These are phyloP conservation scores for Andrena bucephala DNA, from an alignment of 2,888 invertebrate species.

Conservation along the genomic window DNA sequence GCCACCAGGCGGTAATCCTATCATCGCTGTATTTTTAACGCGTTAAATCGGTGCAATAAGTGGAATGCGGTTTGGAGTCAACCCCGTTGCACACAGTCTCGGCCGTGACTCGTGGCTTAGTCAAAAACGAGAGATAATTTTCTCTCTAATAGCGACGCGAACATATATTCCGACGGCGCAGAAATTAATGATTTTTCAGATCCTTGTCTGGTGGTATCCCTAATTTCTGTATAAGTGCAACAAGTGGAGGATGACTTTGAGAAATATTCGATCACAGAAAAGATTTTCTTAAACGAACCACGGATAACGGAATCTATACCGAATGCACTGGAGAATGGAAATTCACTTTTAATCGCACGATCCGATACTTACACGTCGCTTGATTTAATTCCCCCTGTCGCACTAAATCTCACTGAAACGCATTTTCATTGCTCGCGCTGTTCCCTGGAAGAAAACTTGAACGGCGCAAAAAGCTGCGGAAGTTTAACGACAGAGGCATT, in stretches of 20 bases:
- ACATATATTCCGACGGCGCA: no score
- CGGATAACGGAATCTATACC: neutral
- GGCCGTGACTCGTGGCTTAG: neutral
- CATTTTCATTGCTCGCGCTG: neutral
- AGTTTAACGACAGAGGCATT: slow-evolving; percentile 25
- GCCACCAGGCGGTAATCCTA: neutral
- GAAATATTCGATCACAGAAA: no score
- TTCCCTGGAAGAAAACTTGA: neutral
- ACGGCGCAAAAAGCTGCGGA: neutral
- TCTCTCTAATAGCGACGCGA: neutral
- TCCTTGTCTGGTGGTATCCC: no score
- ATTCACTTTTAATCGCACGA: neutral
- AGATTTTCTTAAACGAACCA: neutral
- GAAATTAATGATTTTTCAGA: no score
- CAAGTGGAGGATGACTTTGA: neutral
- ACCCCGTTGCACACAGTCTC: neutral
- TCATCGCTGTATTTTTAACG: neutral
- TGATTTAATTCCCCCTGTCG: neutral
- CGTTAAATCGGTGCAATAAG: neutral
- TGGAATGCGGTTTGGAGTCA: neutral
- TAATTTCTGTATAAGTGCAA: no score
- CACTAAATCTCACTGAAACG: slow-evolving; percentile 2
- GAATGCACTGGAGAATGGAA: neutral
- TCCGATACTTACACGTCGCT: neutral
- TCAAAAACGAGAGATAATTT: neutral